A percentile compares a stretch with the other conserved stretches of the same genome.
Conservation (phyloP, 2,797 vertebrate genomes). For the Hyperoplus lanceolatus region DNA sequence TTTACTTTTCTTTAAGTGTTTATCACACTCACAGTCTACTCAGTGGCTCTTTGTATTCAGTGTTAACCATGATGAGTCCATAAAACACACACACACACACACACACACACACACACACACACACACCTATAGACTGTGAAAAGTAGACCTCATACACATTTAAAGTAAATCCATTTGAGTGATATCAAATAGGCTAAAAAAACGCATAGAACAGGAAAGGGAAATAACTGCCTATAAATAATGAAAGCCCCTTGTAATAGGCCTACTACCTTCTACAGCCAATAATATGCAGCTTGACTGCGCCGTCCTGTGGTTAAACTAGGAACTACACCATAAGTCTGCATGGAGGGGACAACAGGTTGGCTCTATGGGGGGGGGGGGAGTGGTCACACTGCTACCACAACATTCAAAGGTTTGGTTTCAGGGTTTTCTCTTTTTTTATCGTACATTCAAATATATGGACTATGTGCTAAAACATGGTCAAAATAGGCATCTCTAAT, state of each 20-base stretch:
- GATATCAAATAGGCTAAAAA: not conserved
- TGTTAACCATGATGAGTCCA: not conserved
- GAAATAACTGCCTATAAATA: not conserved
- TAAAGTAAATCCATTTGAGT: not conserved
- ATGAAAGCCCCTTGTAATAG: not conserved
- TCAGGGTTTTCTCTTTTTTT: not conserved
- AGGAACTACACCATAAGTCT: not conserved
- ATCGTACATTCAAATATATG: not conserved
- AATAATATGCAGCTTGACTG: constrained; percentile 1
- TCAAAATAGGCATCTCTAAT: no score
- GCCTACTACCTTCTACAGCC: no score
- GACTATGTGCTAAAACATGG: not conserved
- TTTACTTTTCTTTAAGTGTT: no score
- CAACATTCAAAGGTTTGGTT: not conserved
- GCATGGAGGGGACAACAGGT: not conserved
- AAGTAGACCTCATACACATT: not conserved
- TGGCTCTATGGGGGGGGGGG: not conserved
- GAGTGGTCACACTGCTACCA: not conserved
- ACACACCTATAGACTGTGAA: not conserved
- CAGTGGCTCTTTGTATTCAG: not conserved
- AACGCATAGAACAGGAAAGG: not conserved
- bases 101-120: no score
- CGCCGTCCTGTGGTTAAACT: constrained; percentile 22
- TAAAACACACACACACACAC: no score
- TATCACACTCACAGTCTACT: not conserved